Evolutionary conservation across 92 coral and sea anemone species (phyloP).

Genomic region (Parazoanthus swiftii): DNA sequence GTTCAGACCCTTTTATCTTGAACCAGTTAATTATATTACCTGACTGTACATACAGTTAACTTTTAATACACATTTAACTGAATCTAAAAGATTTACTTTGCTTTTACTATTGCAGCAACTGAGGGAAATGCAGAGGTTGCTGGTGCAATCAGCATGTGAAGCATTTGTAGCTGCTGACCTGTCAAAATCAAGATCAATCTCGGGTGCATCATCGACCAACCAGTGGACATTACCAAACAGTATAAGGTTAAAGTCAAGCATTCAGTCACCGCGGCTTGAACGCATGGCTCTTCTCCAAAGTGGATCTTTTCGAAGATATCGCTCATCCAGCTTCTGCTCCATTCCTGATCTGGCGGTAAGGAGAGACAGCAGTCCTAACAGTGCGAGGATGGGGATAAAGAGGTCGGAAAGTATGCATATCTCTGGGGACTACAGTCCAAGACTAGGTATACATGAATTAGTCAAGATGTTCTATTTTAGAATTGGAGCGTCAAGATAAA

Average conservation of each 20-base stretch:
- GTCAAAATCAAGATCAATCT: constrained; percentile 91
- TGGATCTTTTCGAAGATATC: constrained; percentile 50
- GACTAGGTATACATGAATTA: constrained; percentile 50
- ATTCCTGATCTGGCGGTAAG: constrained; percentile 64
- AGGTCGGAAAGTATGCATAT: constrained; percentile 80
- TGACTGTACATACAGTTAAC: too few species aligned
- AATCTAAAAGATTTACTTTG: neutral
- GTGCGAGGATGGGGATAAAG: constrained; percentile 45
- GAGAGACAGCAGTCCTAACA: constrained; percentile 52
- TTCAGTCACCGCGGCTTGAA: constrained; percentile 62
- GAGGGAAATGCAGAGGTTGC: constrained; percentile 93
- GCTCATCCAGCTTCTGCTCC: constrained; percentile 80
- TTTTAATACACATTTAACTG: too few species aligned
- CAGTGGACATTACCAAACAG: constrained; percentile 54
- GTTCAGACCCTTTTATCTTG: neutral
- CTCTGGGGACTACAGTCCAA: constrained; percentile 64
- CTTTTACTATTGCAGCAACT: constrained; percentile 58
- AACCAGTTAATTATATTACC: neutral
- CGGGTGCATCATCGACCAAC: constrained; percentile 74
- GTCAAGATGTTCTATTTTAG: neutral
- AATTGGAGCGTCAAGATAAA: neutral
- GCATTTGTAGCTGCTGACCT: constrained; percentile 88
- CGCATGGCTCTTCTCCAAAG: constrained; percentile 53
- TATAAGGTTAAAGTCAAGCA: constrained; percentile 51
- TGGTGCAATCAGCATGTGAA: constrained; percentile 97